Evolutionary conservation across 2,888 invertebrate species (phyloP).

Genomic region (Synanthedon vespiformis): DNA sequence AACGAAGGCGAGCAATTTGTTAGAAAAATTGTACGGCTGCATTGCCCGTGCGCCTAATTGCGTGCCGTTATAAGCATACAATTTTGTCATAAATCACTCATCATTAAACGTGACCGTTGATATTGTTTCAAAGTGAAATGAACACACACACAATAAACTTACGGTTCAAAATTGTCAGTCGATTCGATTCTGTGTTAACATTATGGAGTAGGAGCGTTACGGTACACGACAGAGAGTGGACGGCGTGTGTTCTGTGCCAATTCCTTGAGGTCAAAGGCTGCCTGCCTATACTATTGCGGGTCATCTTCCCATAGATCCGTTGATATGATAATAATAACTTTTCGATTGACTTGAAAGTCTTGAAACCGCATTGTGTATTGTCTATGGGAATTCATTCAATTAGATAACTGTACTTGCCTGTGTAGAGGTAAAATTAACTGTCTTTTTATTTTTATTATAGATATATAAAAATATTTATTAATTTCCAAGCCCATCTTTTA

Average conservation of each 20-base stretch:
- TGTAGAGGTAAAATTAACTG: no score
- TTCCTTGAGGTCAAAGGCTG: not conserved
- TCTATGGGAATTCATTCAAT: no score
- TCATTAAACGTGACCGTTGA: constrained; percentile 8
- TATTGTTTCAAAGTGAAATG: not conserved
- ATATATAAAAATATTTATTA: no score
- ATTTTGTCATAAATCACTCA: constrained; percentile 15
- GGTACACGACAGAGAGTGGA: constrained; percentile 19
- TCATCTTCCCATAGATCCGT: not conserved
- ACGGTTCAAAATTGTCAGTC: not conserved
- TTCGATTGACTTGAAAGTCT: not conserved
- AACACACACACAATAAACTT: not conserved
- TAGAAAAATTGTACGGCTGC: constrained; percentile 4
- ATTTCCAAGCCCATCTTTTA: no score
- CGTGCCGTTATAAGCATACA: constrained; percentile 10
- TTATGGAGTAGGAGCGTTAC: constrained; percentile 21
- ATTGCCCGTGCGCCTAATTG: constrained; percentile 16
- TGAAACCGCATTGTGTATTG: not conserved
- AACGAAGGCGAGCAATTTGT: constrained; percentile 6
- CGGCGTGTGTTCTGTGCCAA: constrained; percentile 11
- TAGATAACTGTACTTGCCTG: no score
- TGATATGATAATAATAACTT: not conserved
- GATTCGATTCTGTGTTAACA: not conserved
- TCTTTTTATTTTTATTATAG: no score
- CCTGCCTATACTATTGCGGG: not conserved